These are phyloP conservation scores for Blastobasis lacticolella DNA, from an alignment of 2,888 invertebrate genomes.

Conservation along the genomic window DNA sequence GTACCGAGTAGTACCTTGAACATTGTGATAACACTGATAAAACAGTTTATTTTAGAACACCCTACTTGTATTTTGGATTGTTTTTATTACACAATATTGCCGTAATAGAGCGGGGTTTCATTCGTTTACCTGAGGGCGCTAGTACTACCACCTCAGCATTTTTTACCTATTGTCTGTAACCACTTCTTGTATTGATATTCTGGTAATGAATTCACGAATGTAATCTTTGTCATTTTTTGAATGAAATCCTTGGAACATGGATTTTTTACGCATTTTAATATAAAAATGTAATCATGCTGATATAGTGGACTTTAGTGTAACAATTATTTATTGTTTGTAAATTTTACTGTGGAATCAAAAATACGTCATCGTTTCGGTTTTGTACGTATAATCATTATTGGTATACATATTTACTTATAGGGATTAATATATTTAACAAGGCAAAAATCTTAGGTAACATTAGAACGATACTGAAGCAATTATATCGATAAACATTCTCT, in stretches of 20 bases:
- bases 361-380: conserved; percentile 3
- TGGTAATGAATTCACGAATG: too few relatives aligned
- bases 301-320: neutral
- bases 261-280: neutral
- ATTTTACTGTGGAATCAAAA: neutral
- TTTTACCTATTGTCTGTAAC: too few relatives aligned
- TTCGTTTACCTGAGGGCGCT: too few relatives aligned
- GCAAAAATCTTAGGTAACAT: conserved; percentile 18
- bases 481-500: conserved; percentile 58
- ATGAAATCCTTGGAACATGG: neutral
- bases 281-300: conserved; percentile 1
- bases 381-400: conserved; percentile 8
- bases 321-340: neutral
- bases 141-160: too few relatives aligned
- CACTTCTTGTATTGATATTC: too few relatives aligned
- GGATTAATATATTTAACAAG: conserved; percentile 14
- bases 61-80: neutral
- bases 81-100: neutral
- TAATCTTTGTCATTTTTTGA: too few relatives aligned
- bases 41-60: too few relatives aligned
- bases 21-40: too few relatives aligned
- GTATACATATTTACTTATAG: conserved; percentile 4
- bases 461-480: conserved; percentile 25
- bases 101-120: neutral
- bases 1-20: too few relatives aligned